Conservation (phyloP, 2,113 vertebrate genomes). For the Crotalus tigris region DNA sequence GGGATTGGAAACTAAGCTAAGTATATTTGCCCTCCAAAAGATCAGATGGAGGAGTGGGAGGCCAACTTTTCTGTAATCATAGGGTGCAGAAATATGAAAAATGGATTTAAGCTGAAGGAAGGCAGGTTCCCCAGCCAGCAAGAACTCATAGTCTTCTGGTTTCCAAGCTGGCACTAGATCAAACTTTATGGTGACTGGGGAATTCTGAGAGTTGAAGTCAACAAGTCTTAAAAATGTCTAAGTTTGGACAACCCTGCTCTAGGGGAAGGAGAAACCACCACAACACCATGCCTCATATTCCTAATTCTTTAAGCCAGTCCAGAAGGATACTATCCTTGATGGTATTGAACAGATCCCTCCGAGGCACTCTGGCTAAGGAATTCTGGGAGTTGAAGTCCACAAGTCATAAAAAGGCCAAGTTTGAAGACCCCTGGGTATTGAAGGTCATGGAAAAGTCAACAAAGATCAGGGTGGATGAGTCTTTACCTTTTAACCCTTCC, state of each 20-base stretch:
- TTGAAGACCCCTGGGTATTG: not conserved
- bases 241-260: not conserved
- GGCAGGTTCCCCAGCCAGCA: not conserved
- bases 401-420: too few relatives aligned
- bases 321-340: not conserved
- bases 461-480: not conserved
- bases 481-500: not conserved
- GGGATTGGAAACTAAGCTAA: not conserved
- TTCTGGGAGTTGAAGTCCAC: too few relatives aligned
- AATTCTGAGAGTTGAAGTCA: not conserved
- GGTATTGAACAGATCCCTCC: not conserved
- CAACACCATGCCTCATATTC: not conserved
- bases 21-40: not conserved
- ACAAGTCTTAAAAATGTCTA: not conserved
- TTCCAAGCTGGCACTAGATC: not conserved
- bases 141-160: not conserved
- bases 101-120: not conserved
- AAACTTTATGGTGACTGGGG: not conserved
- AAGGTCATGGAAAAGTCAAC: not conserved
- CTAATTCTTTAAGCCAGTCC: not conserved
- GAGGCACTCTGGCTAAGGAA: too few relatives aligned
- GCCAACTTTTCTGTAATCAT: not conserved
- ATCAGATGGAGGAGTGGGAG: not conserved
- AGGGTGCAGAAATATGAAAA: not conserved
- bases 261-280: not conserved